phyloP scores from a whole-genome alignment of 2,113 vertebrate species.

The Phylloscopus trochilus region DNA sequence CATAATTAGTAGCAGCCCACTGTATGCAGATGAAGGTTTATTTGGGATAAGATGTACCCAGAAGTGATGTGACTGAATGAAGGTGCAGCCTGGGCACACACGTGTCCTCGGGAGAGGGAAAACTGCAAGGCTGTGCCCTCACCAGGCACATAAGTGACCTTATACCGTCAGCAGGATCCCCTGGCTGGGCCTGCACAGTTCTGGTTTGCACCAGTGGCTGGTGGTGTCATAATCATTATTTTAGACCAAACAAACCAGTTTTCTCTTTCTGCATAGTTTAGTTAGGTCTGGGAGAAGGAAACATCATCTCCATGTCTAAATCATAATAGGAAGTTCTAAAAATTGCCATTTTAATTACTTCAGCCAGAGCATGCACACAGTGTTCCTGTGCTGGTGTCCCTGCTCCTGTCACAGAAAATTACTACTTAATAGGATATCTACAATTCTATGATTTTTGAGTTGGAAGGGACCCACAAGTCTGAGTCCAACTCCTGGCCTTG shows the following conservation, averaged over 20 bases:
- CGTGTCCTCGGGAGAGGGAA: accelerated
- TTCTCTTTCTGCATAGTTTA: neutral
- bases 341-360: neutral
- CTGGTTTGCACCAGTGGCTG: neutral
- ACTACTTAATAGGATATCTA: neutral
- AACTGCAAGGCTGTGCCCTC: neutral
- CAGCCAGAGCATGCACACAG: accelerated
- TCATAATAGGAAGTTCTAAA: neutral
- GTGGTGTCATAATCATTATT: neutral
- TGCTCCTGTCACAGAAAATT: neutral
- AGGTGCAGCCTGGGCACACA: accelerated
- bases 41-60: neutral
- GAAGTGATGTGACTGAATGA: neutral
- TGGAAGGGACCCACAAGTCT: neutral
- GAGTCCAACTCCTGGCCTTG: neutral
- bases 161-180: neutral
- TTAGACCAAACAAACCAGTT: neutral
- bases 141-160: accelerated
- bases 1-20: neutral
- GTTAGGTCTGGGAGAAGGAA: neutral
- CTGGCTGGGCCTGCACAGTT: neutral
- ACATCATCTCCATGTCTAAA: neutral
- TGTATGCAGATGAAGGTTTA: neutral
- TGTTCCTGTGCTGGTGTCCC: neutral
- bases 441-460: neutral